Conservation (phyloP, 2,797 vertebrate species). For the Chelon auratus region DNA sequence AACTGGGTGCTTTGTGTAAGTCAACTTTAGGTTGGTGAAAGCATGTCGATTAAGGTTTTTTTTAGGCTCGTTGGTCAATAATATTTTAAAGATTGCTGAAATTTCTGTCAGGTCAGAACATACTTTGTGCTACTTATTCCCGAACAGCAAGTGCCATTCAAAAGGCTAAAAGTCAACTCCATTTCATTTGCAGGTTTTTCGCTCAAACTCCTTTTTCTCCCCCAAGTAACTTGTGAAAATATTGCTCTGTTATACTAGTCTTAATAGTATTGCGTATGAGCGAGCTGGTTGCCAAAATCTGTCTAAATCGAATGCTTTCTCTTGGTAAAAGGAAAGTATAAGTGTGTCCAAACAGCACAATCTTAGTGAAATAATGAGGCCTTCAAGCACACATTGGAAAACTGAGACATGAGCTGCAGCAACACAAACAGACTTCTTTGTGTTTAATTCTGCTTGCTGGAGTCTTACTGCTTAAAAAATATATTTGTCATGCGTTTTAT, state of each 20-base stretch:
- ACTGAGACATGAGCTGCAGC: not conserved
- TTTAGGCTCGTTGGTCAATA: not conserved
- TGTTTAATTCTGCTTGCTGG: not conserved
- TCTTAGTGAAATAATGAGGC: not conserved
- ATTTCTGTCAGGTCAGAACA: not conserved
- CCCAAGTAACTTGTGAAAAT: too few species aligned
- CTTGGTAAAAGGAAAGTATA: too few species aligned
- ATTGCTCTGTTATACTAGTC: too few species aligned
- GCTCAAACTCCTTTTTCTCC: too few species aligned
- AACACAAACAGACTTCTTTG: not conserved
- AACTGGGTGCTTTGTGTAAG: too few species aligned
- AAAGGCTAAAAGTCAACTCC: not conserved
- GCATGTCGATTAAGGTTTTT: not conserved
- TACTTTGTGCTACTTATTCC: not conserved
- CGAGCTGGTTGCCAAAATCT: too few species aligned
- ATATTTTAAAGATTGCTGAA: not conserved
- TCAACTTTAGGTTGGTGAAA: not conserved
- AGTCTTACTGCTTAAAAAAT: not conserved
- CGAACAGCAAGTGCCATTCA: not conserved
- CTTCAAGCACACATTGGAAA: not conserved
- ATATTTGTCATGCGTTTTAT: too few species aligned
- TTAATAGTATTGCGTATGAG: too few species aligned
- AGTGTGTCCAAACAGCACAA: too few species aligned
- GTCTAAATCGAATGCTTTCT: too few species aligned
- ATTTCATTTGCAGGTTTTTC: too few species aligned